Percentiles rank a stretch among this genome's conserved stretches.
phyloP scores from a whole-genome alignment of 2,797 vertebrate species.

The Thalassophryne amazonica region DNA sequence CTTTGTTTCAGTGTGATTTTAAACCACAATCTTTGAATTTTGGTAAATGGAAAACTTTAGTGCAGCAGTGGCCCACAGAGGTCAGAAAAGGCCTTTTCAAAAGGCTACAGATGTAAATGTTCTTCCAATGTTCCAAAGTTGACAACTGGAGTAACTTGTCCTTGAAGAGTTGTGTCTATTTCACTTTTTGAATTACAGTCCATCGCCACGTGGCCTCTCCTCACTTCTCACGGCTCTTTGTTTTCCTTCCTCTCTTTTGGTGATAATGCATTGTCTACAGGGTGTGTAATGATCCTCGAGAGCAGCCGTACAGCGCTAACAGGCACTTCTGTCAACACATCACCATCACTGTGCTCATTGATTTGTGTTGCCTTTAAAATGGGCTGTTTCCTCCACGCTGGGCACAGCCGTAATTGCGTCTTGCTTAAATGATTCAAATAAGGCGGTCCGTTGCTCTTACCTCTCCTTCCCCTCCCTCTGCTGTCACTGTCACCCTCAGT shows the following conservation, averaged over 20 bases:
- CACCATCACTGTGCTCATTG: conserved; percentile 88
- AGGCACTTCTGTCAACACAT: conserved; percentile 93
- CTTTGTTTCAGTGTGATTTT: too few species aligned
- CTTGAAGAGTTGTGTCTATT: conserved; percentile 22
- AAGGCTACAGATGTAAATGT: conserved; percentile 7
- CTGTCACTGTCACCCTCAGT: conserved; percentile 69
- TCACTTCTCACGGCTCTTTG: conserved; percentile 79
- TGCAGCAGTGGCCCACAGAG: too few species aligned
- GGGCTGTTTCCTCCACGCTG: conserved; percentile 82
- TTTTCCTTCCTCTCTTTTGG: conserved; percentile 70
- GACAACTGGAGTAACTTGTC: conserved; percentile 8
- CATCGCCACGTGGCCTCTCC: conserved; percentile 56
- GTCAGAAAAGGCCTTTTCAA: too few species aligned
- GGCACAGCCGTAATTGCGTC: conserved; percentile 90
- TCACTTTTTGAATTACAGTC: conserved; percentile 75
- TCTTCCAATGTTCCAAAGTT: conserved; percentile 30
- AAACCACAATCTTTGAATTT: too few species aligned
- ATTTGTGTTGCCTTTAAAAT: conserved; percentile 94
- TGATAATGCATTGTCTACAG: conserved; percentile 84
- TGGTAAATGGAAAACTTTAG: too few species aligned
- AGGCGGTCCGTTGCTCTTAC: conserved; percentile 73
- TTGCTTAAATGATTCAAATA: conserved; percentile 94
- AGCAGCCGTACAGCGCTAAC: conserved; percentile 84
- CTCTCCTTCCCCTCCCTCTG: conserved; percentile 32
- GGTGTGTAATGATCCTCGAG: conserved; percentile 91